Percentiles rank a stretch among this genome's conserved stretches.
These are phyloP conservation scores for Diaphora mendica DNA, from an alignment of 2,888 invertebrate species.

Conservation along the genomic window DNA sequence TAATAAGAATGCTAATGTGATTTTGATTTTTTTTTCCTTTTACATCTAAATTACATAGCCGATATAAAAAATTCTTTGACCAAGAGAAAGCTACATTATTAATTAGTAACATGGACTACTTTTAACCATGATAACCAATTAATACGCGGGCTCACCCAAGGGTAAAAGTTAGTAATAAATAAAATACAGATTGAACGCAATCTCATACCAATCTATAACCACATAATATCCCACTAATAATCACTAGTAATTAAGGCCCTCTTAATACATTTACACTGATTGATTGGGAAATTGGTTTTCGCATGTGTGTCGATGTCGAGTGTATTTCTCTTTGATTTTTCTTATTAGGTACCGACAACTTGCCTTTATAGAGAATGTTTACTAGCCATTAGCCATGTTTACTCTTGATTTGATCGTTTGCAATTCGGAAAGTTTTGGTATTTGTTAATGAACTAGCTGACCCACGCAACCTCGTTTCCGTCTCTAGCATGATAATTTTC, in stretches of 20 bases:
- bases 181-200: not conserved
- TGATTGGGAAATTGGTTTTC: slow-evolving; percentile 11
- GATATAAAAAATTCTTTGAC: no score
- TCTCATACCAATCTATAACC: not conserved
- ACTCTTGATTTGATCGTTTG: not conserved
- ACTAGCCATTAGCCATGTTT: not conserved
- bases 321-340: slow-evolving; percentile 9
- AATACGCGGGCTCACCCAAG: no score
- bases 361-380: not conserved
- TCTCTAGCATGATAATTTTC: no score
- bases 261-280: slow-evolving; percentile 2
- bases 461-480: no score
- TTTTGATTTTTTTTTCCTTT: no score
- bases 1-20: no score
- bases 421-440: not conserved
- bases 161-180: no score
- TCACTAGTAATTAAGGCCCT: not conserved
- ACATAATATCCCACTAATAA: not conserved
- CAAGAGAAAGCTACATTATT: no score
- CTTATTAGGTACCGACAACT: slow-evolving; percentile 11
- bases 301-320: not conserved
- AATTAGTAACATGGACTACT: no score
- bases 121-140: no score
- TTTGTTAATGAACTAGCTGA: no score
- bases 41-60: no score